Evolutionary conservation across 2,797 vertebrate species (phyloP), one percentile per base, ranked within the genome.

Genomic region (Smutsia temminckii): DNA sequence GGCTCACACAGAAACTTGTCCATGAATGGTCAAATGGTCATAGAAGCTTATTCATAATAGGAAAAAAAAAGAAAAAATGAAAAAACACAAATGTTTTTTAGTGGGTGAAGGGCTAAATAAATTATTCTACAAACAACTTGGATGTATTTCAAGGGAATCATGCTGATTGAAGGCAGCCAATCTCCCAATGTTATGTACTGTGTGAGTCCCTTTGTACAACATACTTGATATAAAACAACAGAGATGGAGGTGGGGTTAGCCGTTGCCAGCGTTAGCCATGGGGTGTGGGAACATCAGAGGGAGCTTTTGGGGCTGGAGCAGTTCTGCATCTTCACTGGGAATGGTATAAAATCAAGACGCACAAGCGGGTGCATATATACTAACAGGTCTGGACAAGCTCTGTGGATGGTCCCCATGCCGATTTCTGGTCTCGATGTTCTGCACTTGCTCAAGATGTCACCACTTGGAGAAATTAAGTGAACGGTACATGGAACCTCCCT

Each of bases 371-470:
- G 46, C 11, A 46, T 12, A 12, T 46, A 7, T 46, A 51, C 21
- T 11, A 25, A 17, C 25, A 7, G 17, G 25, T 64, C 42, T 17
- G 32, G 17, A 6, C 25, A 16, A 49, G 42, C 13, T 20, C 42
- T 17, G 42, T 64, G 59, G 40, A 32, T 34, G 9, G 14, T 21
- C 16, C 21, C 32, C 14, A 25, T 16, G 32, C 32, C 12, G 25
- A 29, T 16, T 64, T 59, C 32, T 34, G 61, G 20, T 49, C 34
- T 64, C 16, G 3, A 25, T 34, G 29, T 3, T 0, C 12, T 49
- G 6, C 8, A 2, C 0, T 17, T 14, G 42, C n/a, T 17, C 29
- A n/a, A 10, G 2, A 63, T 6, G 20, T 42, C 5, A 49, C 29
- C 18, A 4, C 2, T 21, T 18, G 4, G 2, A 4, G 59, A 46